Base-by-base conservation (phyloP, 2,113 vertebrate genomes). In the Tragelaphus buxtoni region DNA sequence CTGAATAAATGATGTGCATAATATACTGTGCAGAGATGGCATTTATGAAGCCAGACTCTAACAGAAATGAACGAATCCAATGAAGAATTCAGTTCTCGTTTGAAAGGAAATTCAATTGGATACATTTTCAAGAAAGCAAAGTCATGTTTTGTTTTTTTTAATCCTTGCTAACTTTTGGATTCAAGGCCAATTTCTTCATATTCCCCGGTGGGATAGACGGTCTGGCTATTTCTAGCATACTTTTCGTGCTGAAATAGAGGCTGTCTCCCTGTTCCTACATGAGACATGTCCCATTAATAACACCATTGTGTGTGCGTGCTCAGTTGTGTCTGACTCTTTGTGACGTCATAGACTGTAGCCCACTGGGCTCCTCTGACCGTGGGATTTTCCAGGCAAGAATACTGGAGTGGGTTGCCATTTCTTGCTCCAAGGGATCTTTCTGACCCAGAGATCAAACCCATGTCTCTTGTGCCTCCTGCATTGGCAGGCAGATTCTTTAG, bases 1-100 rank as follows among this genome's bases (percentile, higher is more conserved):
- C 92, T 97, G 98, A 98, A 98, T 98, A 98, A 98, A 98, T 98
- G 98, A 97, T 97, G 96, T 80, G 90, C 53, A 74, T 17, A 10
- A 95, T 97, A 98, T 77, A 58, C 45, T 97, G 88, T 87, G 82
- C 86, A 76, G 81, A 85, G 98, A 94, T 91, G 96, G 97, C 91
- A 81, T 94, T 91, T 79, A 92, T 91, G 92, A 97, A 98, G 93
- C 94, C 83, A 87, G 72, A 92, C 97, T 97, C 89, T 18, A 60
- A 60, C 86, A 92, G 55, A 96, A 96, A 98, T 82, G 94, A 96
- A 97, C 98, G 96, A 93, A 28, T 96, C 96, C 84, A 39, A 12
- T 72, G 65, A 39, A 39, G 20, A 72, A 72, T 12, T 96, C 97
- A 96, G 93, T 97, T 97, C 88, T 55, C 56, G 55, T 98, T 98